A percentile compares a stretch with the other conserved stretches of the same genome.
These are phyloP conservation scores for Ips nitidus DNA, from an alignment of 1,140 invertebrate species.

Conservation along the genomic window DNA sequence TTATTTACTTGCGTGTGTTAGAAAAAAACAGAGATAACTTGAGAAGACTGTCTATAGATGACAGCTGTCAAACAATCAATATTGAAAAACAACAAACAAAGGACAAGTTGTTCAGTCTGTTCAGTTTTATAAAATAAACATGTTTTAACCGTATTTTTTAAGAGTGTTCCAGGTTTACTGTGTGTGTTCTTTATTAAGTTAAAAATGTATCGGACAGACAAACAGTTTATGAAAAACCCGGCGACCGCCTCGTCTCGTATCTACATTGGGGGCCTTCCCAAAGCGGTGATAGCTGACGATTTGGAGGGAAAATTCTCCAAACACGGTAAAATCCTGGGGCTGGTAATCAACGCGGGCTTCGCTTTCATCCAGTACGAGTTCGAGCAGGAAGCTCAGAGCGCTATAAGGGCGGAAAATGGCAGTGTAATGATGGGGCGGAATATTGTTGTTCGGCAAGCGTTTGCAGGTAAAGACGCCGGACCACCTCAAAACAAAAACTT, in stretches of 20 bases:
- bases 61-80: too few species aligned
- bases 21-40: too few species aligned
- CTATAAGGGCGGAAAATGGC: conserved; percentile 70
- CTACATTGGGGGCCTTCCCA: conserved; percentile 73
- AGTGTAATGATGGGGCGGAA: conserved; percentile 69
- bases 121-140: not conserved
- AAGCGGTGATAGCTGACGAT: conserved; percentile 65
- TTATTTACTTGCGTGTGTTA: too few species aligned
- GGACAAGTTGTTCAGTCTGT: not conserved
- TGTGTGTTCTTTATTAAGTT: too few species aligned
- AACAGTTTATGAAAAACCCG: conserved; percentile 65
- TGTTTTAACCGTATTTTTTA: not conserved
- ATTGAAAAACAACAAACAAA: not conserved
- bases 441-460: conserved; percentile 61
- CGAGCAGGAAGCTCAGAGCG: conserved; percentile 70
- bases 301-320: conserved; percentile 73
- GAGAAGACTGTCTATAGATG: too few species aligned
- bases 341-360: conserved; percentile 74
- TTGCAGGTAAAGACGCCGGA: conserved; percentile 40
- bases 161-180: not conserved
- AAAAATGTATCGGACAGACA: conserved; percentile 51
- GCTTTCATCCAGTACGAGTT: conserved; percentile 83
- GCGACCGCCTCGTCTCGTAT: conserved; percentile 69
- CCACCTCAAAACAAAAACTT: conserved; percentile 16
- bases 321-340: conserved; percentile 72